These are phyloP conservation scores for Limnothrissa miodon DNA, from an alignment of 2,113 vertebrate species.

Conservation along the genomic window DNA sequence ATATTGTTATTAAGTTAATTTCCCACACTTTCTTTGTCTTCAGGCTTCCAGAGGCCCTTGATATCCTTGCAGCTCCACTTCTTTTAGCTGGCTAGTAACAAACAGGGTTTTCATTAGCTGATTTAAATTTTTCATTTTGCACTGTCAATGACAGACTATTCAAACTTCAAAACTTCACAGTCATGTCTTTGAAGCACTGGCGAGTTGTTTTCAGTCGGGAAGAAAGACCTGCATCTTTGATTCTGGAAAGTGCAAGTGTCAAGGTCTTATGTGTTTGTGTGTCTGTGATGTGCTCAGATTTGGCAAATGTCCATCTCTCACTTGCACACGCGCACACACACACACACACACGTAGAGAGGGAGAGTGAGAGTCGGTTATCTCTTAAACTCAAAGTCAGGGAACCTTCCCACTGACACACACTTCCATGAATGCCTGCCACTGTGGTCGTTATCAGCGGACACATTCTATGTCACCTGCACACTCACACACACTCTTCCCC, in stretches of 20 bases:
- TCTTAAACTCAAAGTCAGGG: neutral
- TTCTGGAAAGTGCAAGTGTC: neutral
- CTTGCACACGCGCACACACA: neutral
- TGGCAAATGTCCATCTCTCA: neutral
- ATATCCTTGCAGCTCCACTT: too few relatives aligned
- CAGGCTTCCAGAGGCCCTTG: too few relatives aligned
- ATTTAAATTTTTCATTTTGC: too few relatives aligned
- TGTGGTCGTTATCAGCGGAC: neutral
- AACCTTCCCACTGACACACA: neutral
- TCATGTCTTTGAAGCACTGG: neutral
- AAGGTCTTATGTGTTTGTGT: neutral
- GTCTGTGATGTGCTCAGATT: neutral
- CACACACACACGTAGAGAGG: neutral
- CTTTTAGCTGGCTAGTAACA: too few relatives aligned
- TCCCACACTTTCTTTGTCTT: neutral
- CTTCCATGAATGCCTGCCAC: neutral
- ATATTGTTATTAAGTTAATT: neutral
- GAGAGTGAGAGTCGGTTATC: neutral
- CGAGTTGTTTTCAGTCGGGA: too few relatives aligned
- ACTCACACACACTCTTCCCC: too few relatives aligned
- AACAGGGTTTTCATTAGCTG: too few relatives aligned
- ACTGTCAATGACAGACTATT: too few relatives aligned
- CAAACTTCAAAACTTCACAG: neutral
- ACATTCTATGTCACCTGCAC: neutral
- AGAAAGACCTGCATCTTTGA: neutral